phyloP scores from a whole-genome alignment of 2,113 vertebrate genomes.

The Nothocercus julius region DNA sequence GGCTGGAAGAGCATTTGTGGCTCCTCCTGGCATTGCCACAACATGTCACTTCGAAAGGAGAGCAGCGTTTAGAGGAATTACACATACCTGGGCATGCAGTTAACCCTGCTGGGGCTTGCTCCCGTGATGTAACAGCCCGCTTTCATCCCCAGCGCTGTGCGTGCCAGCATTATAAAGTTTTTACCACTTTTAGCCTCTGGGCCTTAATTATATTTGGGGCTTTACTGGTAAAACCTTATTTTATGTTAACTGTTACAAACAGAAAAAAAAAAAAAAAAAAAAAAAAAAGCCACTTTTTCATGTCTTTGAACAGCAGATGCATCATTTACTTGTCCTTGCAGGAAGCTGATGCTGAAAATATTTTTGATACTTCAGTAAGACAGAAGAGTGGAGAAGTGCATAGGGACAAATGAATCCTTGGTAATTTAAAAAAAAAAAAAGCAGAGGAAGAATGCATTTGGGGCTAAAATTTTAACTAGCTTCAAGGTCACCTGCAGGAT shows the following conservation, averaged over 20 bases:
- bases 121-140: conserved; percentile 22
- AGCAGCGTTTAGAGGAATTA: conserved; percentile 41
- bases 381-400: not conserved
- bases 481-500: not conserved
- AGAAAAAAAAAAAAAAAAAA: too few species aligned
- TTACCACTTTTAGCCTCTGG: conserved; percentile 21
- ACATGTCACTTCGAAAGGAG: conserved; percentile 52
- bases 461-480: not conserved
- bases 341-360: not conserved
- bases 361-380: not conserved
- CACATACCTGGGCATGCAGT: conserved; percentile 40
- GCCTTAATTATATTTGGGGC: not conserved
- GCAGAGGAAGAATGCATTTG: not conserved
- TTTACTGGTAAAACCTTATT: not conserved
- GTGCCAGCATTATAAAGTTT: not conserved
- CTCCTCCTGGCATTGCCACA: conserved; percentile 38
- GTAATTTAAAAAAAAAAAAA: not conserved
- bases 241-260: not conserved
- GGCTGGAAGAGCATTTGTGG: conserved; percentile 11
- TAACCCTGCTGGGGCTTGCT: conserved; percentile 58
- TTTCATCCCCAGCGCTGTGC: not conserved
- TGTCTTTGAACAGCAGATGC: not conserved
- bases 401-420: not conserved
- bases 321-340: not conserved
- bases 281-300: not conserved